Conservation (phyloP, 2,888 invertebrate genomes). For the Diogma glabrata region DNA sequence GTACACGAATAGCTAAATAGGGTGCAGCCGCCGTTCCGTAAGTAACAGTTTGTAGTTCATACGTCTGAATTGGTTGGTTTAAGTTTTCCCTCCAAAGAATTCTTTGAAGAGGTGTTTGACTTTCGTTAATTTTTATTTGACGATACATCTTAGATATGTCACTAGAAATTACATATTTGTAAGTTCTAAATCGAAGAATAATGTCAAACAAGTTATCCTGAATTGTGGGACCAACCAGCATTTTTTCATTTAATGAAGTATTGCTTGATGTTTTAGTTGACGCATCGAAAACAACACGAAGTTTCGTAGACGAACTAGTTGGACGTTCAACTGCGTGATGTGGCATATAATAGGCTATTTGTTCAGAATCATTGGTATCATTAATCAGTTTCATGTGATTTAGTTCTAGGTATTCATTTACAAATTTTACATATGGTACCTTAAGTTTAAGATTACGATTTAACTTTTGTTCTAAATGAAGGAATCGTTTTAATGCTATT, state of each 20-base stretch:
- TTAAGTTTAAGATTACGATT: not conserved
- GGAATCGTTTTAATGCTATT: not conserved
- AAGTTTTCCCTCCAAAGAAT: not conserved
- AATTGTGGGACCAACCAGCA: constrained; percentile 13
- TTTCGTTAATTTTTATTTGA: constrained; percentile 3
- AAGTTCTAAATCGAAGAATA: too few species aligned
- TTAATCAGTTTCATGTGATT: constrained; percentile 10
- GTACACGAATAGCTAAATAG: not conserved
- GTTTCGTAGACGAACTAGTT: too few species aligned
- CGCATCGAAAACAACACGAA: constrained; percentile 15
- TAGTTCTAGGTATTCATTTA: too few species aligned
- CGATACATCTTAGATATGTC: too few species aligned
- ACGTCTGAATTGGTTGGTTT: constrained; percentile 25
- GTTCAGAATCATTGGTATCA: too few species aligned
- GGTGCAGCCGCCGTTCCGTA: constrained; percentile 10
- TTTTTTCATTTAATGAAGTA: constrained; percentile 14
- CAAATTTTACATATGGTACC: constrained; percentile 12
- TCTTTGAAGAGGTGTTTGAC: not conserved
- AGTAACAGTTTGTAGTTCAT: constrained; percentile 23
- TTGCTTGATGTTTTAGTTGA: constrained; percentile 7
- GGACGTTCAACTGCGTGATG: constrained; percentile 15
- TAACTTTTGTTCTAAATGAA: not conserved
- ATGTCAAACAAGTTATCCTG: constrained; percentile 11
- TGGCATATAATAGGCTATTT: constrained; percentile 12
- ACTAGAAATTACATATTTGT: too few species aligned